Evolutionary conservation across 2,888 invertebrate species (phyloP), one percentile per base, ranked within the genome.

Genomic region (Apoderus coryli): DNA sequence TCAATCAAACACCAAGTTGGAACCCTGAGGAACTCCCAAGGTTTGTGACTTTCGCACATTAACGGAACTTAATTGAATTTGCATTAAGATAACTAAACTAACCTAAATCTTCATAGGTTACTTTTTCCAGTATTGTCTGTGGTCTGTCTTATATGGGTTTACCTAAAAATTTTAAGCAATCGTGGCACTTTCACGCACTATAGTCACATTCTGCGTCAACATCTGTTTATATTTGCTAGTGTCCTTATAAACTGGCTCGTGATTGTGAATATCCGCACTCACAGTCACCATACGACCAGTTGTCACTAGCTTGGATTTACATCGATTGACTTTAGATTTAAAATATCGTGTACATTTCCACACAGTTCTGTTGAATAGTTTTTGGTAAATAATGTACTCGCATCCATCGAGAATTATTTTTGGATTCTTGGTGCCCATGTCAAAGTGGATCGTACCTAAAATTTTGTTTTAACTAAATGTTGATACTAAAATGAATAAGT

Each of bases 141-240:
- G n/a, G n/a, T n/a, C n/a, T n/a, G n/a, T n/a, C n/a, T n/a, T n/a
- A n/a, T n/a, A n/a, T n/a, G n/a, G n/a, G n/a, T n/a, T n/a, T n/a
- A n/a, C n/a, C n/a, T n/a, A n/a, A n/a, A n/a, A n/a, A n/a, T n/a
- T n/a, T n/a, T n/a, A n/a, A n/a, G n/a, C n/a, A n/a, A n/a, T n/a
- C n/a, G 27, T 27, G 3, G 11, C 9, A 9, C 10, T 29, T 30
- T 38, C 45, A 31, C 38, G 31, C n/a, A 44, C 36, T 33, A 49
- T 47, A 13, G 42, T 46, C 3, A 50, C 48, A 27, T 32, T 36
- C 28, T 47, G 47, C 2, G 46, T 46, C 10, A 45, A 27, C 43
- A 47, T 44, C 35, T 45, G n/a, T 30, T 34, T n/a, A 15, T 24
- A 31, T n/a, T 22, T 16, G 10, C 24, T 28, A 11, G 26, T 26